Base-by-base conservation (phyloP, 2,888 invertebrate species). In the Blastobasis lacticolella region DNA sequence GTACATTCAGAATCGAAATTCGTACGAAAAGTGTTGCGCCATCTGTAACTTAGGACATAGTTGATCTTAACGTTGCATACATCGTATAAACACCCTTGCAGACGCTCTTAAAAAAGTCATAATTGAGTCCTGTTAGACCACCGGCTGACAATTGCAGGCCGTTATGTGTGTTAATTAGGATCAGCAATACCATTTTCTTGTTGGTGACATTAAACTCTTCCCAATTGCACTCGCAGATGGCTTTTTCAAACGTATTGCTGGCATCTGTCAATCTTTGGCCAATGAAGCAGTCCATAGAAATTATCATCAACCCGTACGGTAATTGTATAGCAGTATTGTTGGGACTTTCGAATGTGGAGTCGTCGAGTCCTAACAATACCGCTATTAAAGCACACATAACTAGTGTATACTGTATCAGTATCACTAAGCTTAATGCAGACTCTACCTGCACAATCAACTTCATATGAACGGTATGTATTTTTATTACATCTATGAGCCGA, bases 301-400 rank as follows among this genome's bases (percentile, higher is more conserved):
- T 61, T 50, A 76, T 79, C 1, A 67, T 57, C 5, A 81, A 54
- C 0, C 78, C 67, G 46, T 66, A 81, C 0, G 76, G 77, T 23
- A 23, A 23, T 23, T 23, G 23, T 23, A 23, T 23, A 23, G 23
- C 23, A 23, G 23, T 23, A 23, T 23, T 23, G 3, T 23, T 23
- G 3, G 23, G 23, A 23, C 23, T 23, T 23, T 23, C 23, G 23
- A 23, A 23, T 23, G 23, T 23, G 23, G 23, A 23, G 23, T 23
- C 23, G 23, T 23, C 23, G 23, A 23, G 23, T 23, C 23, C 23
- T 23, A 23, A 23, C 23, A 23, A 3, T 3, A 23, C 23, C 23
- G 23, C 23, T 23, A 23, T 23, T 23, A 23, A 23, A 23, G 23
- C 23, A 23, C 23, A 23, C 23, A 23, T 23, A 23, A 23, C 23